phyloP scores from a whole-genome alignment of 2,888 invertebrate species.

The Drosophila testacea region DNA sequence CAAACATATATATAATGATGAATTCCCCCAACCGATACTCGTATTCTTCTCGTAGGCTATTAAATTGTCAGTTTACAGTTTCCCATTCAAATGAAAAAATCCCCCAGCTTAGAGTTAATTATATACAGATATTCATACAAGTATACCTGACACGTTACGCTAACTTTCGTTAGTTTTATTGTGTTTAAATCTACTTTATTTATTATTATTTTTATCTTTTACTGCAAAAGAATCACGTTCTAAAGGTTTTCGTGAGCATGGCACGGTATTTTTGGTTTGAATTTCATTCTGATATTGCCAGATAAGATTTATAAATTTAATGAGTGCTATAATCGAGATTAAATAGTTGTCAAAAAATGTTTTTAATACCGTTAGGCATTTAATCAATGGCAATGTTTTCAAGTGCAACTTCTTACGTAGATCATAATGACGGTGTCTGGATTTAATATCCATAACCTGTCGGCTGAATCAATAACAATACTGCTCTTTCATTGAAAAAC shows the following conservation, averaged over 20 bases:
- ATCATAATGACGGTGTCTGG: neutral
- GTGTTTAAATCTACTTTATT: slow-evolving; percentile 6
- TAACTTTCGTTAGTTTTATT: neutral
- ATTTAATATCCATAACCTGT: neutral
- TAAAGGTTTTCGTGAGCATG: slow-evolving; percentile 16
- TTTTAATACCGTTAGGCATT: slow-evolving; percentile 17
- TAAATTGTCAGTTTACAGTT: slow-evolving; percentile 1
- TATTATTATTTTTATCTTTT: neutral
- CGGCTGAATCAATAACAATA: neutral
- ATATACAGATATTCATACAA: neutral
- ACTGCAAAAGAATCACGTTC: slow-evolving; percentile 49
- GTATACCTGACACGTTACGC: slow-evolving; percentile 12
- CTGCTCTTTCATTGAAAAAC: neutral
- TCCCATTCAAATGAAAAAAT: slow-evolving; percentile 26
- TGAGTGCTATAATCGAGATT: slow-evolving; percentile 26
- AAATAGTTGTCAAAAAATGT: slow-evolving; percentile 7
- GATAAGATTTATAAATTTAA: slow-evolving; percentile 40
- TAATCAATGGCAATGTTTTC: neutral
- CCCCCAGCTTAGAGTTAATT: slow-evolving; percentile 11
- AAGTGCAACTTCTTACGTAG: slow-evolving; percentile 17
- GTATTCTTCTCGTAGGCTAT: slow-evolving; percentile 12
- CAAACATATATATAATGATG: slow-evolving; percentile 2
- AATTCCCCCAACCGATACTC: slow-evolving; percentile 6
- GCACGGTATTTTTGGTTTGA: slow-evolving; percentile 18
- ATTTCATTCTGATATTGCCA: slow-evolving; percentile 20